Percentiles rank a stretch among this genome's conserved stretches.
Evolutionary conservation across 2,888 invertebrate species (phyloP).

Genomic region (Eucriotettix oculatus): DNA sequence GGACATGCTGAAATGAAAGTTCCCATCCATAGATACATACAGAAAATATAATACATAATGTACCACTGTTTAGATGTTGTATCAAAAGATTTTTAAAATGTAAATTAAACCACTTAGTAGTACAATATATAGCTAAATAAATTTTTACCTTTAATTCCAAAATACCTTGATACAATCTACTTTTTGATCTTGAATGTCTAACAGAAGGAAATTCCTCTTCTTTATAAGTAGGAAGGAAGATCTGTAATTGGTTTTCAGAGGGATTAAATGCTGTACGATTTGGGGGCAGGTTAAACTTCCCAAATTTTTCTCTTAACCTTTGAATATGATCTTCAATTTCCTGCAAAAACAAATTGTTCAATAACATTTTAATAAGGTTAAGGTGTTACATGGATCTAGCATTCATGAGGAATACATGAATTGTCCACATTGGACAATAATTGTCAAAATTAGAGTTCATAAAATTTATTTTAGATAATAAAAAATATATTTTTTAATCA

Average conservation of each 20-base stretch:
- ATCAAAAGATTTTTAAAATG: too few species aligned
- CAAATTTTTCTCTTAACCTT: constrained; percentile 52
- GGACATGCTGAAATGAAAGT: too few species aligned
- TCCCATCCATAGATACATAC: too few species aligned
- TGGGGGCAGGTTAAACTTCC: constrained; percentile 54
- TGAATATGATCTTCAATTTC: constrained; percentile 63
- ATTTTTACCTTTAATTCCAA: too few species aligned
- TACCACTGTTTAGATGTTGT: too few species aligned
- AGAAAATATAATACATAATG: too few species aligned
- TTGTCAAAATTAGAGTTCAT: neutral
- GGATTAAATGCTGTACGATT: constrained; percentile 53
- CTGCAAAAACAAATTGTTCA: constrained; percentile 22
- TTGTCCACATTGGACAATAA: too few species aligned
- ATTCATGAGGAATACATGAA: too few species aligned
- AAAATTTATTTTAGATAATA: neutral
- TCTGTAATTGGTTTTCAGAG: constrained; percentile 41
- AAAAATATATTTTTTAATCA: neutral
- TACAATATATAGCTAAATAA: too few species aligned
- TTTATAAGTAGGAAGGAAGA: constrained; percentile 37
- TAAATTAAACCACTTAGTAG: too few species aligned
- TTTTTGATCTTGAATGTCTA: neutral
- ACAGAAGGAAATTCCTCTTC: neutral
- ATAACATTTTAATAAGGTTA: neutral
- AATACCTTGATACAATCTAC: too few species aligned
- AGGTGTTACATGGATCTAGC: too few species aligned